phyloP scores from a whole-genome alignment of 2,888 invertebrate genomes.

The Sinohyriopsis cumingii region DNA sequence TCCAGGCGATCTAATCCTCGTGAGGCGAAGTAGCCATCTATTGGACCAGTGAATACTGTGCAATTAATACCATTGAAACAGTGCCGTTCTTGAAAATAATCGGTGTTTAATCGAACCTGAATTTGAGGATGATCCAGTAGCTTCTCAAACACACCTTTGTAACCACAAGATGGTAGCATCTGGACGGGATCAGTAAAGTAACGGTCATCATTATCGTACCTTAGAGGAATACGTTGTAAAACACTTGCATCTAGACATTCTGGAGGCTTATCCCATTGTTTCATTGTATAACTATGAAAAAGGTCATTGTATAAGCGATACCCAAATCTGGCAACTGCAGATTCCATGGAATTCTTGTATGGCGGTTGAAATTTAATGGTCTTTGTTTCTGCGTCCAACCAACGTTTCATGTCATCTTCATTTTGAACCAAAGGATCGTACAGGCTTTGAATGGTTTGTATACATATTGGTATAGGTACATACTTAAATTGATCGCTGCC shows the following conservation, averaged over 20 bases:
- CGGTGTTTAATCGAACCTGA: background rate
- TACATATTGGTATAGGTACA: slow-evolving; percentile 7
- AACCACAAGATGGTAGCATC: slow-evolving; percentile 5
- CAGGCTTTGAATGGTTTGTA: slow-evolving; percentile 6
- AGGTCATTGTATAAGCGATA: slow-evolving; percentile 2
- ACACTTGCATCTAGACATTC: slow-evolving; percentile 9
- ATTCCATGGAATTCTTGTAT: background rate
- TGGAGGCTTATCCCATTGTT: slow-evolving; percentile 14
- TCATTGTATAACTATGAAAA: slow-evolving; percentile 8
- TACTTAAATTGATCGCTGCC: background rate
- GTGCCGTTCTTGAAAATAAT: slow-evolving; percentile 4
- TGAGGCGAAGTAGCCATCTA: slow-evolving; percentile 9
- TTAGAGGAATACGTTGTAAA: slow-evolving; percentile 8
- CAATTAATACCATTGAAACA: no score
- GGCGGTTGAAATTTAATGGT: background rate
- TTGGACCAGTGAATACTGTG: slow-evolving; percentile 9
- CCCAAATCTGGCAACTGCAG: slow-evolving; percentile 8
- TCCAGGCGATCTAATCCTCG: slow-evolving; percentile 1
- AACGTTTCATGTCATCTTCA: slow-evolving; percentile 1
- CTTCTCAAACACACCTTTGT: slow-evolving; percentile 6
- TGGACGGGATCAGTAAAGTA: slow-evolving; percentile 10
- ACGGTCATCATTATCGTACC: slow-evolving; percentile 9
- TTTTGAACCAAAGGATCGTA: slow-evolving; percentile 2
- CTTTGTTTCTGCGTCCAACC: slow-evolving; percentile 1
- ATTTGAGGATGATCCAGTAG: slow-evolving; percentile 8